Evolutionary conservation across 2,797 vertebrate genomes (phyloP).

Genomic region (Delichon dasypus): DNA sequence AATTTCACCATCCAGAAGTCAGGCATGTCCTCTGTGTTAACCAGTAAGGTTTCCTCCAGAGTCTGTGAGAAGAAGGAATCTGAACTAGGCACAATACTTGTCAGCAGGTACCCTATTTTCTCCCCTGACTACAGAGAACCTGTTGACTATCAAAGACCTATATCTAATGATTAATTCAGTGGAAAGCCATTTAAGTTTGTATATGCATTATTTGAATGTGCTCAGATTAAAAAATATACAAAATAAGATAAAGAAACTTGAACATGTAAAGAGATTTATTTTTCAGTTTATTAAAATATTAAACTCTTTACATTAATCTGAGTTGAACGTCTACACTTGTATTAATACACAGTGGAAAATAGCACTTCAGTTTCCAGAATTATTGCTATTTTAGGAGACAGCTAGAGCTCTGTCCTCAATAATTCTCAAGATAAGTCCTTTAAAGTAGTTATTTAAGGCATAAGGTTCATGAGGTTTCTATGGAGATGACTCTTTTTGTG

Average conservation of each 20-base stretch:
- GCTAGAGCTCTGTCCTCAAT: background rate
- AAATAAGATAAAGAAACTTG: background rate
- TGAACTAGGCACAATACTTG: background rate
- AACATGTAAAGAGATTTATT: background rate
- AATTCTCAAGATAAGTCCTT: conserved; percentile 39
- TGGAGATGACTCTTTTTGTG: conserved; percentile 35
- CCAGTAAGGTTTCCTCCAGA: background rate
- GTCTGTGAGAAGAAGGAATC: background rate
- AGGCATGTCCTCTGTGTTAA: background rate
- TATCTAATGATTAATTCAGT: background rate
- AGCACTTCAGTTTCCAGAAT: conserved; percentile 6
- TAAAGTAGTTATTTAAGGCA: conserved; percentile 56
- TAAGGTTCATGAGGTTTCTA: conserved; percentile 49
- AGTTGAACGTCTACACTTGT: background rate
- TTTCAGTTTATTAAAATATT: conserved; percentile 15
- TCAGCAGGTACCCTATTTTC: background rate
- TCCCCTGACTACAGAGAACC: background rate
- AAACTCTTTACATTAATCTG: background rate
- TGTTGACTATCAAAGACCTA: background rate
- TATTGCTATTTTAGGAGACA: conserved; percentile 44
- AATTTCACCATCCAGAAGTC: background rate
- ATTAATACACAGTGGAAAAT: conserved; percentile 12
- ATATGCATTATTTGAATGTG: background rate
- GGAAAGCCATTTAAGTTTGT: background rate
- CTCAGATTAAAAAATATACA: background rate